Base-by-base conservation (phyloP, 1,140 invertebrate species). In the Coenobita brevimanus region DNA sequence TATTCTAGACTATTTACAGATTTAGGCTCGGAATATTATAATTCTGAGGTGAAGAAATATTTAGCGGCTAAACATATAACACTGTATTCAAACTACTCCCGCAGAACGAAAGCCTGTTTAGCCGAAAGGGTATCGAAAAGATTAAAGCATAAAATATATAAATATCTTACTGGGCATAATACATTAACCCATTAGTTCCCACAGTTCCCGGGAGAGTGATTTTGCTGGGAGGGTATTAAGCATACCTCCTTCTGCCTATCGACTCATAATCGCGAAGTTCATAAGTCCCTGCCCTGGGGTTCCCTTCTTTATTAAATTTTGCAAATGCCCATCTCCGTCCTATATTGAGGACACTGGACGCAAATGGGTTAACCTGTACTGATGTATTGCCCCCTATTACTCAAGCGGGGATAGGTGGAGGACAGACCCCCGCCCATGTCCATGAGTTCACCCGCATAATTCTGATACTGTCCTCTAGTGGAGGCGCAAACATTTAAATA, bases 91-190 rank as follows among this genome's bases (percentile, higher is more conserved):
- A 79, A 79, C n/a, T 79, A 54, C 30, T 79, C 76, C 2, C 73
- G 76, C 3, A 46, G 54, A 50, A 79, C 8, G 4, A 79, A 79
- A 27, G 76, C 76, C 8, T 50, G 76, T 79, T 79, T 79, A 3
- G 46, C 76, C 1, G 76, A 79, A 50, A 50, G 76, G 50, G 76
- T 79, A 3, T 43, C 10, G 24, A 46, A 54, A 24, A 79, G 41
- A 30, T 43, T 79, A 79, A 79, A 79, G 24, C 8, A 43, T n/a
- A 57, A 79, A 54, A 8, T 78, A 79, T 50, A 79, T 24, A 79
- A 79, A 79, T 79, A 79, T 27, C 43, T 79, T 17, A 79, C 76
- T 0, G 36, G 2, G 8, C 27, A 79, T 24, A 79, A 79, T 43
- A 79, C 76, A 1, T 30, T 79, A 46, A 79, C 3, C 4, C 54